Evolutionary conservation across 1,140 invertebrate genomes (phyloP), one percentile per base, ranked within the genome.

Genomic region (Andrena cerasifolii): DNA sequence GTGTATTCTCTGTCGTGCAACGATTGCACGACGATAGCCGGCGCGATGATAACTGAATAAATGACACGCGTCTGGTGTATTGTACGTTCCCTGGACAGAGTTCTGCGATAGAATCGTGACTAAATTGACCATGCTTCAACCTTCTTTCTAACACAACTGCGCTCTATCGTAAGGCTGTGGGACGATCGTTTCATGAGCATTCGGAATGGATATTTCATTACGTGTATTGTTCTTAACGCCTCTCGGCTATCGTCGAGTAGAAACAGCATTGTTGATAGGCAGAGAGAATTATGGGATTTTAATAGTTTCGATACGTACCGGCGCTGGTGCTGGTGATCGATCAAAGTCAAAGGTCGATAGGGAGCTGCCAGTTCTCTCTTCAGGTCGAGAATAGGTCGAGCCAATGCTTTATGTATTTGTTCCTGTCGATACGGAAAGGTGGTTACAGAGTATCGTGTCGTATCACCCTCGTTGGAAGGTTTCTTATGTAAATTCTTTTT

Each of bases 271-370:
- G n/a, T 31, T 26, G 66, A 72, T 71, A 56, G 58, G 24, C 26
- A 10, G n/a, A 28, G 49, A 51, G 51, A 68, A 53, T 84, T 77
- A 83, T 83, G 59, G 68, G 59, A 16, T 45, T 73, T 68, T 84
- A 83, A 84, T 84, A 83, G 83, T 43, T 62, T 40, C 56, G 72
- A 84, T 84, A 78, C 72, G 63, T 80, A 53, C 28, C n/a, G 18
- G 58, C n/a, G 33, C 40, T 43, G 43, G 62, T 51, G 63, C 49
- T 12, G 40, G 54, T 86, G 76, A 86, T 87, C 85, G 78, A 86
- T 87, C 84, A 84, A 82, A 73, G 81, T 86, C 75, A 84, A 80
- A 84, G 78, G 73, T 86, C 79, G 82, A 87, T 78, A 51, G 81
- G 76, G 36, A 70, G 61, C 47, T 85, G 56, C 43, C 71, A 73